Evolutionary conservation across 2,888 invertebrate species (phyloP), one percentile per base, ranked within the genome.

Genomic region (Drosophila bunnanda): DNA sequence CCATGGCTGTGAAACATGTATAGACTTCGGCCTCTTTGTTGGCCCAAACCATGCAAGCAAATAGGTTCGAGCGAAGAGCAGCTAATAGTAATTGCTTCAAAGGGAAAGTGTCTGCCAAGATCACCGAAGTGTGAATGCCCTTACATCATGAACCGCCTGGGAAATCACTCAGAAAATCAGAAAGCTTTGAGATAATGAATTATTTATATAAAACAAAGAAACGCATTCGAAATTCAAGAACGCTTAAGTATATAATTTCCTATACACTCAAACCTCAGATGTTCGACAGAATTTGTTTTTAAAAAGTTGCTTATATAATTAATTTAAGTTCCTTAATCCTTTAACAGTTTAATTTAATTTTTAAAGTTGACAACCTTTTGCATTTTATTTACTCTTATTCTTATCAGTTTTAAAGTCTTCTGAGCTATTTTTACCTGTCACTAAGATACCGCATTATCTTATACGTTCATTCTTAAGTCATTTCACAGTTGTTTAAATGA

Each of bases 11-110:
- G 73, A 84, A 82, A 81, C 66, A 62, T n/a, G n/a, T 46, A 28
- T 46, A n/a, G 25, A 67, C 69, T 75, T 58, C 66, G 65, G 12
- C 71, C 74, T 68, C 84, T 87, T 84, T 81, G 79, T 79, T 87
- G 48, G 22, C 39, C 65, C 66, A 55, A 56, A 77, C 54, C 72
- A 60, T 66, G 80, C 82, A 70, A 77, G 81, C 81, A 80, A 82
- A 86, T 83, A 74, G 76, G 70, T 55, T 59, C 59, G 34, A 20
- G 72, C 61, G 56, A 66, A 78, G 80, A 58, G 50, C 57, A 41
- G 25, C 46, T 43, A 46, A 34, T 43, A 38, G 59, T 73, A 73
- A 74, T 75, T 71, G 55, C 52, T 41, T 15, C 25, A 5, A 48
- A 50, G 75, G 57, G 72, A 72, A 72, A 72, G 72, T 72, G 56